Evolutionary conservation across 2,888 invertebrate genomes (phyloP).

Genomic region (Drosophila infuscata): DNA sequence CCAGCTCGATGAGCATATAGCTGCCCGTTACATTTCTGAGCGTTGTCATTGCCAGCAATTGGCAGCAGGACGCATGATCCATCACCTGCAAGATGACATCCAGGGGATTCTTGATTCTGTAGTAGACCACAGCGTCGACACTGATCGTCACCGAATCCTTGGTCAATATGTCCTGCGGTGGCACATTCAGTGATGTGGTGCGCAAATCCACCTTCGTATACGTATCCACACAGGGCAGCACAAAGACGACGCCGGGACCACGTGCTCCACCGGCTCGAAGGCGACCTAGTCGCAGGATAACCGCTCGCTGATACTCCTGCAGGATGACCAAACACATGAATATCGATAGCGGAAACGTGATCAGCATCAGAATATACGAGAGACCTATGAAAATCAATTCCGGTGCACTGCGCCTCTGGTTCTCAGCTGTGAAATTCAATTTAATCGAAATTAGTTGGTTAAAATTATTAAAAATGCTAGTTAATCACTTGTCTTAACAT

Average conservation of each 20-base stretch:
- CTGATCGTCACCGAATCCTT: constrained; percentile 96
- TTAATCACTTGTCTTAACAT: constrained; percentile 53
- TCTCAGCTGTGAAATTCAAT: constrained; percentile 43
- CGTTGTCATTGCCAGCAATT: constrained; percentile 92
- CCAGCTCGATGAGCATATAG: constrained; percentile 93
- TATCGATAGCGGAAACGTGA: constrained; percentile 77
- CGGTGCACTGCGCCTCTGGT: constrained; percentile 7
- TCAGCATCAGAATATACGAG: constrained; percentile 63
- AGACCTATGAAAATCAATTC: constrained; percentile 64
- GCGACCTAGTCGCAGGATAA: constrained; percentile 88
- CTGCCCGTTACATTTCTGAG: constrained; percentile 95
- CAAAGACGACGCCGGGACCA: constrained; percentile 87
- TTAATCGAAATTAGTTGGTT: neutral
- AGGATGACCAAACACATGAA: constrained; percentile 84
- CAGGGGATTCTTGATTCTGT: constrained; percentile 90
- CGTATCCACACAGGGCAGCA: constrained; percentile 87
- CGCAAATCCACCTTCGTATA: constrained; percentile 87
- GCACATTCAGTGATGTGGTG: constrained; percentile 88
- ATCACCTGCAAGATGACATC: constrained; percentile 90
- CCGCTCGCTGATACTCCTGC: constrained; percentile 87
- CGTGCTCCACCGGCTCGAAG: constrained; percentile 85
- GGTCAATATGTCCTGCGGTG: constrained; percentile 90
- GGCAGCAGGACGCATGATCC: constrained; percentile 87
- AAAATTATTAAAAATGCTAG: neutral
- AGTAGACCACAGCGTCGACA: constrained; percentile 95